Percentiles rank a stretch among this genome's conserved stretches.
Evolutionary conservation across 2,888 invertebrate species (phyloP).

Genomic region (Phortica magna): DNA sequence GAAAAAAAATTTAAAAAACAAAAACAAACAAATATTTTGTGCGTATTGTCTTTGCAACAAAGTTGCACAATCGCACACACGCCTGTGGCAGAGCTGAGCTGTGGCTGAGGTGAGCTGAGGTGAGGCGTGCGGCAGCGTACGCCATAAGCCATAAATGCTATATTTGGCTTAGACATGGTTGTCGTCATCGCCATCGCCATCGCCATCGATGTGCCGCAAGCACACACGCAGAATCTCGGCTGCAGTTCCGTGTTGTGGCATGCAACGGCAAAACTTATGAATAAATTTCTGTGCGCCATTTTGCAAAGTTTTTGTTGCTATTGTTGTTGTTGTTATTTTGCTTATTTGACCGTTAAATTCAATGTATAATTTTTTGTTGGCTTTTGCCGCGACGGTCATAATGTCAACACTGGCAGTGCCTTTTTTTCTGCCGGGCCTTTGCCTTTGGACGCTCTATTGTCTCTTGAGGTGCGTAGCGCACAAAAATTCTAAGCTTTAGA

Average conservation of each 20-base stretch:
- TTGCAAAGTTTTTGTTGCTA: conserved; percentile 12
- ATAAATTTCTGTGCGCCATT: conserved; percentile 31
- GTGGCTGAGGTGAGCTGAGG: background rate
- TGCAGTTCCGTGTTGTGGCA: background rate
- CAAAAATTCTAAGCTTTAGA: background rate
- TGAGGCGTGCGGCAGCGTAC: background rate
- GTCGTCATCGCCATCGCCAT: background rate
- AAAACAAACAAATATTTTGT: conserved; percentile 45
- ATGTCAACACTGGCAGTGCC: conserved; percentile 25
- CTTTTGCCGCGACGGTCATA: conserved; percentile 10
- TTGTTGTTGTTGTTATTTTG: conserved; percentile 19
- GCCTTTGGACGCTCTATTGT: conserved; percentile 58
- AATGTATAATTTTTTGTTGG: background rate
- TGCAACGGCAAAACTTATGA: conserved; percentile 12
- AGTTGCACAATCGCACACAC: background rate
- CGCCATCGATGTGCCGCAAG: background rate
- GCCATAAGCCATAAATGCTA: conserved; percentile 6
- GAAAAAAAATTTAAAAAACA: conserved; percentile 40
- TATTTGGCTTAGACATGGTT: background rate
- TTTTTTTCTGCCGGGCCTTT: background rate
- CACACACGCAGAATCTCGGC: conserved; percentile 10
- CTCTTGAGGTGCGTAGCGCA: conserved; percentile 58
- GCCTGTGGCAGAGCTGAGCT: background rate
- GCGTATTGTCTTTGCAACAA: conserved; percentile 49
- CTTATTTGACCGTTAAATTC: background rate